Evolutionary conservation across 2,797 vertebrate genomes (phyloP).

Genomic region (Anniella stebbinsi): DNA sequence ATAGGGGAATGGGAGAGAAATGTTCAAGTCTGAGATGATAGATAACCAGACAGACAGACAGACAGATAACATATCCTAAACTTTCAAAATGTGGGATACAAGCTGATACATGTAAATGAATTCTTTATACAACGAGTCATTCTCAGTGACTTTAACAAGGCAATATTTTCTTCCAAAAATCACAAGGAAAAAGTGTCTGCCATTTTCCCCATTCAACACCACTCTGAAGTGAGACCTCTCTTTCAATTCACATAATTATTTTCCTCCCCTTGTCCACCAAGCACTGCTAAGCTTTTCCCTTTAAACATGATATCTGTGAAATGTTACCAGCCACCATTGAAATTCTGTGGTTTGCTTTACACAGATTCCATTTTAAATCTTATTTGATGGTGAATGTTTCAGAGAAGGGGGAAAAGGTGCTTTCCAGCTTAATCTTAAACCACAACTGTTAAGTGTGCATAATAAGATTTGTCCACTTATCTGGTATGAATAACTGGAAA

Average conservation of each 20-base stretch:
- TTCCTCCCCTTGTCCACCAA: background rate
- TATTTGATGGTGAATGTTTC: slow-evolving; percentile 37
- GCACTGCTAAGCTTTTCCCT: slow-evolving; percentile 19
- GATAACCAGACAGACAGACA: background rate
- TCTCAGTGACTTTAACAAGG: background rate
- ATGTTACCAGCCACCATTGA: slow-evolving; percentile 17
- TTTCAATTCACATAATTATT: background rate
- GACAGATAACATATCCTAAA: background rate
- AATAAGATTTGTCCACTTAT: slow-evolving; percentile 66
- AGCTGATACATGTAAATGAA: background rate
- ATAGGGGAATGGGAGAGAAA: background rate
- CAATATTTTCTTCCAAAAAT: background rate
- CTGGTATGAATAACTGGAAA: slow-evolving; percentile 56
- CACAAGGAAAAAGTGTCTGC: background rate
- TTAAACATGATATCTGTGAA: slow-evolving; percentile 36
- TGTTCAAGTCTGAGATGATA: background rate
- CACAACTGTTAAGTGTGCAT: slow-evolving; percentile 50
- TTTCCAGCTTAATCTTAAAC: slow-evolving; percentile 57
- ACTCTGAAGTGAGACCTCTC: background rate
- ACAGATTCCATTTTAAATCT: slow-evolving; percentile 62
- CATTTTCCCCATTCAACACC: background rate
- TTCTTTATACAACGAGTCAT: background rate
- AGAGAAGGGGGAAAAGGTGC: background rate
- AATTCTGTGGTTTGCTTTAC: slow-evolving; percentile 48
- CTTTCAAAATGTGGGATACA: background rate